A percentile compares a stretch with the other conserved stretches of the same genome.
Conservation (phyloP, 1,140 invertebrate species). For the Ericerus pela region DNA sequence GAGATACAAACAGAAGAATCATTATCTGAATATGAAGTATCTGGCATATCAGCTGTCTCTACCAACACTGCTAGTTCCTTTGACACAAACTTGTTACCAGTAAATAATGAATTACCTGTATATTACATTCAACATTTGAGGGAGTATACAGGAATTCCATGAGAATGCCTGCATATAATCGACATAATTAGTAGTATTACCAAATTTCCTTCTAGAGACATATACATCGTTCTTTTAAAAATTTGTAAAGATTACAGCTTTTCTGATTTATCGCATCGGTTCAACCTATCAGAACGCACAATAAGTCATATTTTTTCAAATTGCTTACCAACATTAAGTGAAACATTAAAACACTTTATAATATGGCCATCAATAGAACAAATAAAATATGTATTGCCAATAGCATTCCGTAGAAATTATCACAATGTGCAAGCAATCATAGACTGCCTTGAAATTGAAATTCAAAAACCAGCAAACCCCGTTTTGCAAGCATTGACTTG, state of each 20-base stretch:
- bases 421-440: not conserved
- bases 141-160: conserved; percentile 6
- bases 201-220: not conserved
- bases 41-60: too few species aligned
- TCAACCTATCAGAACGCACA: not conserved
- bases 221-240: not conserved
- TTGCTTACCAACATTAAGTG: not conserved
- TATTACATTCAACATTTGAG: too few species aligned
- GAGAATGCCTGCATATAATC: not conserved
- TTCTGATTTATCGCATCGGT: not conserved
- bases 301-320: not conserved
- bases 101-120: too few species aligned
- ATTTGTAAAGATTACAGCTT: not conserved
- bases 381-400: conserved; percentile 5
- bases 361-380: not conserved
- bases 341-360: not conserved
- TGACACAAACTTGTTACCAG: too few species aligned
- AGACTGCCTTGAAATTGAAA: conserved; percentile 13
- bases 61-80: too few species aligned
- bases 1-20: too few species aligned
- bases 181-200: not conserved
- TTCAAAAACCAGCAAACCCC: conserved; percentile 2
- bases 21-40: too few species aligned
- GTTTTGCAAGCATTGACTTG: conserved; percentile 1
- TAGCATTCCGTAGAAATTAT: not conserved